Percentiles rank a stretch among this genome's conserved stretches.
These are phyloP conservation scores for Nyctereutes procyonoides DNA, from an alignment of 2,113 vertebrate genomes.

Conservation along the genomic window DNA sequence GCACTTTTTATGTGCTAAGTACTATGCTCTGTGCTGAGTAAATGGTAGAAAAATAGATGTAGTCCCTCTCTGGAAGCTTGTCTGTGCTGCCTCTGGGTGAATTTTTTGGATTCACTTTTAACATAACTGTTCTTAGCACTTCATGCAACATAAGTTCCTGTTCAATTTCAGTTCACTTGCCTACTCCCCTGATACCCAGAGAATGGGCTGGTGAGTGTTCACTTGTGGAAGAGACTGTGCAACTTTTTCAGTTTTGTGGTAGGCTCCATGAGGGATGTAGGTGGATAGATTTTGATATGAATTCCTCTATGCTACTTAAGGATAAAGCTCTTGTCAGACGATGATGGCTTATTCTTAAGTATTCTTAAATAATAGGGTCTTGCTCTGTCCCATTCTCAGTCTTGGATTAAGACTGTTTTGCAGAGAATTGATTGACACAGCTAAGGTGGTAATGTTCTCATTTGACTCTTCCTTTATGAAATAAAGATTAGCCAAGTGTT, in stretches of 20 bases:
- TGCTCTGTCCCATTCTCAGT: background rate
- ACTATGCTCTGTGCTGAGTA: background rate
- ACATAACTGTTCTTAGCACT: background rate
- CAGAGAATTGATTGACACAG: background rate
- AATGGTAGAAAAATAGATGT: background rate
- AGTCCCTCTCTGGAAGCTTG: background rate
- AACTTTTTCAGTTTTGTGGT: conserved; percentile 25
- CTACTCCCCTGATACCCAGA: background rate
- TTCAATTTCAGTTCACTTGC: background rate
- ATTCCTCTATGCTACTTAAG: conserved; percentile 40
- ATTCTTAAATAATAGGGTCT: background rate
- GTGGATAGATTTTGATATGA: conserved; percentile 12
- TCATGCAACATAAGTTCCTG: background rate
- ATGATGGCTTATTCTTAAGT: background rate
- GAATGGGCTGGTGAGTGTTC: background rate
- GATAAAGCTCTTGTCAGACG: background rate
- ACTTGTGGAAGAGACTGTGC: background rate
- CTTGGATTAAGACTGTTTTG: conserved; percentile 58
- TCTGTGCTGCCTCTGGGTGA: conserved; percentile 18
- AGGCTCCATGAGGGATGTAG: background rate
- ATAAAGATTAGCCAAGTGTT: conserved; percentile 41
- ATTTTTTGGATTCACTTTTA: conserved; percentile 31
- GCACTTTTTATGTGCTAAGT: background rate
- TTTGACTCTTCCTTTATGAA: conserved; percentile 59
- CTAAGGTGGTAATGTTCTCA: conserved; percentile 26